phyloP scores from a whole-genome alignment of 2,797 vertebrate genomes.

The Phataginus tricuspis region DNA sequence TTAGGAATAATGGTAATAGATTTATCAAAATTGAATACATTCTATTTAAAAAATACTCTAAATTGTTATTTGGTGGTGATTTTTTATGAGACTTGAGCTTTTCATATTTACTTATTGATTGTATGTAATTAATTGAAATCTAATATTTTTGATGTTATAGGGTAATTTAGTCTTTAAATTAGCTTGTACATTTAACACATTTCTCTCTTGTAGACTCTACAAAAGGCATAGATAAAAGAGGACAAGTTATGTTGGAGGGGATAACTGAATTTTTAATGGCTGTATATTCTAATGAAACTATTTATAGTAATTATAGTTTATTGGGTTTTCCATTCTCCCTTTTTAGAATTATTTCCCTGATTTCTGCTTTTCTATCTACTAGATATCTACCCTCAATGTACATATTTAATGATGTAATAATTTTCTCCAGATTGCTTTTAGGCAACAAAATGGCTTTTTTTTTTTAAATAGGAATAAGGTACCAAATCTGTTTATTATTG shows the following conservation, averaged over 20 bases:
- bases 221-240: neutral
- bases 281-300: neutral
- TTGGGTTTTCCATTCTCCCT: neutral
- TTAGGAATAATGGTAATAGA: neutral
- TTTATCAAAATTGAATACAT: neutral
- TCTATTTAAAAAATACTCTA: constrained; percentile 42
- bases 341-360: neutral
- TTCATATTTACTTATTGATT: constrained; percentile 31
- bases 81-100: neutral
- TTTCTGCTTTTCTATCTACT: neutral
- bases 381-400: neutral
- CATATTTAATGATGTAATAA: neutral
- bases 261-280: neutral
- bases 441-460: neutral
- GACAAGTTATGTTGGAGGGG: neutral
- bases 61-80: constrained; percentile 2
- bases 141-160: neutral
- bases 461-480: neutral
- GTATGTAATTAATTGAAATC: constrained; percentile 18
- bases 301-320: neutral
- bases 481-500: neutral
- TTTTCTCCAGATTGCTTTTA: constrained; percentile 29
- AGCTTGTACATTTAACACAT: neutral
- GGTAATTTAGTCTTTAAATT: neutral
- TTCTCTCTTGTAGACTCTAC: constrained; percentile 11